phyloP scores from a whole-genome alignment of 1,140 invertebrate species.

The Pseudobourletiella spinata region DNA sequence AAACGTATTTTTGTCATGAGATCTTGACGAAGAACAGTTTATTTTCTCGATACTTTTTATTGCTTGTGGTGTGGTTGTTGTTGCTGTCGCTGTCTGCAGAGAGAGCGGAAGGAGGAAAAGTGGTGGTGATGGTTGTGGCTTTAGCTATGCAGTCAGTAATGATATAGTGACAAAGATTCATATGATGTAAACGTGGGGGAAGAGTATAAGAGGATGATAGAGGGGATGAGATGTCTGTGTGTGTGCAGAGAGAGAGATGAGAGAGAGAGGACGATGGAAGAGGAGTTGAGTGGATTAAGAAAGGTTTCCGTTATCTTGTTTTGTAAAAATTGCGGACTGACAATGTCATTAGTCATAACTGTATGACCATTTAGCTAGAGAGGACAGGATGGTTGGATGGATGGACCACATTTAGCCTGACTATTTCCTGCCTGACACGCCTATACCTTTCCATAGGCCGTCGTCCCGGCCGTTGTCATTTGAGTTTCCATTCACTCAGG shows the following conservation, averaged over 20 bases:
- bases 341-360: slow-evolving; percentile 15
- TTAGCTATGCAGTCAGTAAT: too few relatives aligned
- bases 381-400: not conserved
- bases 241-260: not conserved
- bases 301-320: slow-evolving; percentile 7
- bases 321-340: slow-evolving; percentile 1
- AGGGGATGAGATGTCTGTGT: too few relatives aligned
- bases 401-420: not conserved
- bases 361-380: slow-evolving; percentile 1
- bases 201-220: too few relatives aligned
- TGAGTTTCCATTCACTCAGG: not conserved
- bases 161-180: too few relatives aligned
- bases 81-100: too few relatives aligned
- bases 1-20: too few relatives aligned
- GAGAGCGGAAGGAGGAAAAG: too few relatives aligned
- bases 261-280: not conserved
- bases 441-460: slow-evolving; percentile 6
- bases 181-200: too few relatives aligned
- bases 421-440: slow-evolving; percentile 12
- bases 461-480: not conserved
- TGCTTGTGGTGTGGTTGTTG: too few relatives aligned
- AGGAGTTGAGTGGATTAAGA: slow-evolving; percentile 2
- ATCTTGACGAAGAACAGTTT: too few relatives aligned
- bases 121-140: too few relatives aligned
- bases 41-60: too few relatives aligned